phyloP scores from a whole-genome alignment of 2,797 vertebrate species.

The Xyrichtys novacula region DNA sequence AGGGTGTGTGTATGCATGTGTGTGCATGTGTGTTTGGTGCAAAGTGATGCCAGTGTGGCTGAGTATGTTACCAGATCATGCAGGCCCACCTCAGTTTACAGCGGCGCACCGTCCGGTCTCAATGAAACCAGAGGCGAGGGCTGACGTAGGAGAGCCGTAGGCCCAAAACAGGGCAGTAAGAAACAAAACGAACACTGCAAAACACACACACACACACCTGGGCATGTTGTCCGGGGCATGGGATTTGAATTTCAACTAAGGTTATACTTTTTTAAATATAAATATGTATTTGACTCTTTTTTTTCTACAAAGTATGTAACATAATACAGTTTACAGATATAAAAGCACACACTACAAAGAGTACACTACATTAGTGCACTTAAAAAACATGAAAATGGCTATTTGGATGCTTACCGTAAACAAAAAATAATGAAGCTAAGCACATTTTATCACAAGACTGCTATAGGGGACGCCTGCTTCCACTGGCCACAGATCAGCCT shows the following conservation, averaged over 20 bases:
- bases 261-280: too few species aligned
- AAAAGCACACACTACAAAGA: too few species aligned
- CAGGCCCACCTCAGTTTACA: conserved; percentile 76
- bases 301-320: too few species aligned
- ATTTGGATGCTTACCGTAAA: too few species aligned
- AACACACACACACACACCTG: background rate
- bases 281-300: too few species aligned
- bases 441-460: conserved; percentile 71
- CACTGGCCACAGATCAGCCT: conserved; percentile 76
- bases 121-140: conserved; percentile 74
- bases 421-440: conserved; percentile 10
- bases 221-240: conserved; percentile 1
- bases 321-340: too few species aligned
- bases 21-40: conserved; percentile 35
- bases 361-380: too few species aligned
- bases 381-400: too few species aligned
- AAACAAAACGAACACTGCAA: conserved; percentile 24
- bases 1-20: conserved; percentile 22
- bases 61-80: conserved; percentile 75
- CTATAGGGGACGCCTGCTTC: conserved; percentile 73
- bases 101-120: conserved; percentile 52
- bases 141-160: conserved; percentile 63
- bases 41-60: conserved; percentile 62
- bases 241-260: too few species aligned
- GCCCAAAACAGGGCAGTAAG: conserved; percentile 43